Conservation (phyloP, 92 coral and sea anemone genomes). For the Phymanthus crucifer region DNA sequence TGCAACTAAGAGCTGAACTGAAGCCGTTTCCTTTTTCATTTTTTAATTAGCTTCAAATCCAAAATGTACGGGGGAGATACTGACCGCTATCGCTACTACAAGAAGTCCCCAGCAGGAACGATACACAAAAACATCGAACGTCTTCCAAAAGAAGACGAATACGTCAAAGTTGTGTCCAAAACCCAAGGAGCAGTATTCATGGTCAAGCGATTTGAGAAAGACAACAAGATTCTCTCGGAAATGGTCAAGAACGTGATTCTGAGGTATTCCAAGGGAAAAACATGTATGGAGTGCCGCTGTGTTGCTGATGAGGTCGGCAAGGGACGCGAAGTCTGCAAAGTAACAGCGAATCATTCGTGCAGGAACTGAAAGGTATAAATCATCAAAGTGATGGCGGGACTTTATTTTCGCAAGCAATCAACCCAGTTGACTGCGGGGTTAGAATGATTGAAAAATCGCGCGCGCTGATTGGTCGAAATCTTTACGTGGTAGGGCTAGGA, state of each 20-base stretch:
- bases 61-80: constrained; percentile 51
- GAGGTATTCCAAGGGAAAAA: constrained; percentile 12
- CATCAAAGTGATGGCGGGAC: no score
- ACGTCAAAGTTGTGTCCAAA: constrained; percentile 44
- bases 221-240: neutral
- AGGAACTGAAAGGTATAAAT: neutral
- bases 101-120: neutral
- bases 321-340: constrained; percentile 51
- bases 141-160: constrained; percentile 48
- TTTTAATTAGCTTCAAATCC: constrained; percentile 38
- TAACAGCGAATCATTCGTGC: neutral
- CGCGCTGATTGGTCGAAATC: no score
- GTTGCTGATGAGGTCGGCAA: constrained; percentile 57
- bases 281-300: constrained; percentile 46
- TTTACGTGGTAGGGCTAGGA: no score
- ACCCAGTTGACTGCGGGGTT: no score
- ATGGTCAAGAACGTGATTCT: constrained; percentile 23
- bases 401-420: no score
- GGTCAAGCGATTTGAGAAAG: constrained; percentile 47
- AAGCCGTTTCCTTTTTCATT: no score
- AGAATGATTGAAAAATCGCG: no score
- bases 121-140: constrained; percentile 25
- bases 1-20: no score
- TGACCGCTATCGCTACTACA: constrained; percentile 20
- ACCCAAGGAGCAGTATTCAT: constrained; percentile 61